Evolutionary conservation across 2,797 vertebrate species (phyloP), one percentile per base, ranked within the genome.

Genomic region (Sebastes itinus): DNA sequence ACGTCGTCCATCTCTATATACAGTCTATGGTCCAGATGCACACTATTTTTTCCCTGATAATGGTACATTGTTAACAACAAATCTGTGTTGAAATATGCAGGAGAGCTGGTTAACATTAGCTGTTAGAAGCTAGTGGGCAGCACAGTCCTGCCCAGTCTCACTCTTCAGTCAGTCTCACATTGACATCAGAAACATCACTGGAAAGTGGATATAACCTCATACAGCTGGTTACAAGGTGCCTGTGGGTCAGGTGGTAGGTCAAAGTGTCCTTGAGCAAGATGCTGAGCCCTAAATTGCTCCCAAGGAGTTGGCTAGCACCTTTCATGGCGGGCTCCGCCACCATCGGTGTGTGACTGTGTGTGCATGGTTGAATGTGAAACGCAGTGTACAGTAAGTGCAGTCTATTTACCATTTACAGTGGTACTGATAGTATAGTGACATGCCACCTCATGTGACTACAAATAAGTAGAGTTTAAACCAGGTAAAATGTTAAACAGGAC

Each of bases 251-350:
- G 32, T n/a, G n/a, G 7, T 2, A 23, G 74, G 59, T 65, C 6
- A 0, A 46, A 58, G 22, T 67, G 55, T 55, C 77, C 52, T 72
- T 59, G 42, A 64, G 62, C 61, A 28, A 58, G 49, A 63, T 4
- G 6, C 59, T 52, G 28, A 63, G 49, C 27, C 10, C 16, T 23
- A 65, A 72, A 81, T 81, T 77, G 35, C 60, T 68, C 27, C 42
- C 27, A 12, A 46, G 70, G 42, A 32, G 60, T 5, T 14, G n/a
- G 49, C 20, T 38, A 23, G 35, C 0, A 1, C 4, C 16, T 71
- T 55, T n/a, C 30, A 58, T 46, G 22, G 28, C 3, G 6, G 54
- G 58, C 38, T 52, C 52, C 0, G 2, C 65, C 30, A 16, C 65
- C 56, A 25, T 55, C 16, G 5, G 1, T 55, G 71, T 55, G 42